Evolutionary conservation across 2,797 vertebrate species (phyloP).

Genomic region (Propithecus perrieri): DNA sequence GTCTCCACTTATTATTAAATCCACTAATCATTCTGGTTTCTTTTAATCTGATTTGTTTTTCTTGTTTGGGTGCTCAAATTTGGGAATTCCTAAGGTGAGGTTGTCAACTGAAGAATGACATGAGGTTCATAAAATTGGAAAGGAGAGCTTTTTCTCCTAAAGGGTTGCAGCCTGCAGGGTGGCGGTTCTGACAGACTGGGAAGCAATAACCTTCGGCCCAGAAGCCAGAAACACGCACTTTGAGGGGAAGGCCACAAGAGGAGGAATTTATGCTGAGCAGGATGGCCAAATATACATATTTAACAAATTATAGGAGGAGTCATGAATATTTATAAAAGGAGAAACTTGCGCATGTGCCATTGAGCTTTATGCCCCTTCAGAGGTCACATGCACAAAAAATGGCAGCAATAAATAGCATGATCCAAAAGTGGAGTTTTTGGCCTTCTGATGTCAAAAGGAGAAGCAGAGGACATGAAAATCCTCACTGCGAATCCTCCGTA

Average conservation of each 20-base stretch:
- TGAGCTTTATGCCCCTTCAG: too few relatives aligned
- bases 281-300: background rate
- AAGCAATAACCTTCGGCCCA: background rate
- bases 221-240: background rate
- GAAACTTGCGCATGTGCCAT: background rate
- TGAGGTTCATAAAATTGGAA: background rate
- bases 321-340: background rate
- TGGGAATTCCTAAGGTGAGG: background rate
- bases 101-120: background rate
- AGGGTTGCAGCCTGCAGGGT: background rate
- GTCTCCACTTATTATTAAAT: background rate
- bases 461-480: background rate
- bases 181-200: background rate
- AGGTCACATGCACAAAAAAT: background rate
- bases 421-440: background rate
- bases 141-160: background rate
- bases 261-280: background rate
- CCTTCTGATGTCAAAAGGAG: background rate
- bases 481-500: background rate
- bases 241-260: background rate
- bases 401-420: background rate
- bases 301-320: background rate
- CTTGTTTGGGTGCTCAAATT: background rate
- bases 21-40: background rate
- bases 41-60: conserved; percentile 11